These are phyloP conservation scores for Vidua chalybeata DNA, from an alignment of 2,113 vertebrate genomes.

Conservation along the genomic window DNA sequence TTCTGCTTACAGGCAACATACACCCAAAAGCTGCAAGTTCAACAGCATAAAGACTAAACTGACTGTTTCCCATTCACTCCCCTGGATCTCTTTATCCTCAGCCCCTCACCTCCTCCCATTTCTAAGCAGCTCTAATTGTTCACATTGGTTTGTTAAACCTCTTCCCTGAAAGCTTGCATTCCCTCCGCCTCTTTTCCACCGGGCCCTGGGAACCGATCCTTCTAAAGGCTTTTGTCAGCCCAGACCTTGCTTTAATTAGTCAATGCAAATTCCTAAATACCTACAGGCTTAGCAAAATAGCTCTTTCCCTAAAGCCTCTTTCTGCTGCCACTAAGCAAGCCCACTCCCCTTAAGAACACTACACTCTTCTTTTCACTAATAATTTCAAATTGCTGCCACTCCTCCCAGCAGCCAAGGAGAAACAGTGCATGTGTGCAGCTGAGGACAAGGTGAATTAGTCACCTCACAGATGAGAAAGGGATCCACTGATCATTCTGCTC, in stretches of 20 bases:
- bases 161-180: conserved; percentile 17
- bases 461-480: background rate
- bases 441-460: conserved; percentile 26
- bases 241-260: conserved; percentile 56
- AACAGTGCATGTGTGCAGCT: background rate
- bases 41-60: background rate
- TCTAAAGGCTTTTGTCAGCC: conserved; percentile 56
- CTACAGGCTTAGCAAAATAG: conserved; percentile 49
- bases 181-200: conserved; percentile 1
- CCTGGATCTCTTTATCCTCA: background rate
- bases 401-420: background rate
- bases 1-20: conserved; percentile 28
- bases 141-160: conserved; percentile 46
- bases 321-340: conserved; percentile 36
- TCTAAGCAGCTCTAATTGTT: conserved; percentile 55
- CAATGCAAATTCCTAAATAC: conserved; percentile 68
- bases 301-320: conserved; percentile 48
- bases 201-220: background rate
- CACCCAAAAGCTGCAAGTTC: background rate
- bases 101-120: conserved; percentile 38
- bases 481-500: background rate
- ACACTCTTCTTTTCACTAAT: conserved; percentile 26
- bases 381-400: conserved; percentile 26
- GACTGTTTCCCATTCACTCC: background rate
- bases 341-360: background rate